A percentile compares a stretch with the other conserved stretches of the same genome.
Conservation (phyloP, 37 sponge, comb jelly and placozoan genomes). For the Hexactinellida sp. region DNA sequence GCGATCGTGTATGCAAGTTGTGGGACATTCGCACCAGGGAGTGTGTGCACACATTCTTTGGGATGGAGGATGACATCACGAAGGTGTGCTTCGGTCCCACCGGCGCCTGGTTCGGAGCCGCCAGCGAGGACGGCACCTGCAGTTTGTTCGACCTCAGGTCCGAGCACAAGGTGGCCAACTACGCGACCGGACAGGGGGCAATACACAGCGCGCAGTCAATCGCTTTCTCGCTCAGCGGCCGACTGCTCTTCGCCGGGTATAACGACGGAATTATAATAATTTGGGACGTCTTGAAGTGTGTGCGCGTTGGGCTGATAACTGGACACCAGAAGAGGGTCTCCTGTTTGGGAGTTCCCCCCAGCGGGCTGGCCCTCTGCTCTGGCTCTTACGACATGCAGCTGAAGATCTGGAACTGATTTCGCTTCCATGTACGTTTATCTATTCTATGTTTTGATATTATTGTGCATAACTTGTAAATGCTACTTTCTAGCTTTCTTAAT, state of each 20-base stretch:
- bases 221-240: conserved; percentile 84
- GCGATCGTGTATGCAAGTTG: conserved; percentile 54
- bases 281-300: conserved; percentile 90
- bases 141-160: conserved; percentile 94
- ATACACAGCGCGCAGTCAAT: conserved; percentile 32
- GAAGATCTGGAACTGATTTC: conserved; percentile 85
- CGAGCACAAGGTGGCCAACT: conserved; percentile 43
- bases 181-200: not conserved
- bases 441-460: not conserved
- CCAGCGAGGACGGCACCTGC: conserved; percentile 86
- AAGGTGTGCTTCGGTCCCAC: conserved; percentile 94
- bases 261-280: conserved; percentile 94
- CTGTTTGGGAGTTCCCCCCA: conserved; percentile 86
- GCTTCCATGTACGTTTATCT: not conserved
- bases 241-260: conserved; percentile 88
- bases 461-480: not conserved
- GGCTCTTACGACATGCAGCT: conserved; percentile 95
- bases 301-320: conserved; percentile 46
- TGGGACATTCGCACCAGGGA: conserved; percentile 83
- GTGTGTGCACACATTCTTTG: conserved; percentile 90
- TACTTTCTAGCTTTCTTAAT: not conserved
- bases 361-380: conserved; percentile 86
- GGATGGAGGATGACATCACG: conserved; percentile 93
- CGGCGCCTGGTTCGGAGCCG: conserved; percentile 82
- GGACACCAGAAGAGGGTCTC: conserved; percentile 95